A percentile compares a stretch with the other conserved stretches of the same genome.
phyloP scores from a whole-genome alignment of 2,113 vertebrate species.

The Nannospalax galili region DNA sequence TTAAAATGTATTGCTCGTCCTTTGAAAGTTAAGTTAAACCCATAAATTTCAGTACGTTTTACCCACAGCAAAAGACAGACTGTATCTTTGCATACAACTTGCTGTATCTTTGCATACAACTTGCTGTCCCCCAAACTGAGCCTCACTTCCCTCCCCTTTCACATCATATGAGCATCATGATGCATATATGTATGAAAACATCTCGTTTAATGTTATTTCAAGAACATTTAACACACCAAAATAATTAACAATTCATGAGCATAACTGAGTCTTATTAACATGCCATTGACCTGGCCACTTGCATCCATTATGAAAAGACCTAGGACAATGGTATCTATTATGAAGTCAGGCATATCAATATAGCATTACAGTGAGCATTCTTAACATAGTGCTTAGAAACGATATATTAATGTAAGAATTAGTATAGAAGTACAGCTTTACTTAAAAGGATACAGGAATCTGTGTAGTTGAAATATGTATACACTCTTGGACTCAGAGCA shows the following conservation, averaged over 20 bases:
- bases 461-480: conserved; percentile 15
- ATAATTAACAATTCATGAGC: conserved; percentile 86
- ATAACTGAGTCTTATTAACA: conserved; percentile 82
- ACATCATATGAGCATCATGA: background rate
- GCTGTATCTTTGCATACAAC: conserved; percentile 40
- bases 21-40: conserved; percentile 41
- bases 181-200: background rate
- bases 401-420: conserved; percentile 64
- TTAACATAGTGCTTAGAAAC: conserved; percentile 78
- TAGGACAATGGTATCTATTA: conserved; percentile 79
- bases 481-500: background rate
- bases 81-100: conserved; percentile 42
- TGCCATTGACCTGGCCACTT: conserved; percentile 78
- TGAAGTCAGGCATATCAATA: conserved; percentile 81
- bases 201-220: conserved; percentile 70
- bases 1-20: background rate
- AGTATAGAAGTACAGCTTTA: conserved; percentile 15
- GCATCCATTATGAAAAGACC: conserved; percentile 80
- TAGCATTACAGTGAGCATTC: conserved; percentile 82
- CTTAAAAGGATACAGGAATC: conserved; percentile 27
- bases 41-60: background rate
- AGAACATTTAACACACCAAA: conserved; percentile 74
- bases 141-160: background rate
- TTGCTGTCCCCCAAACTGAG: background rate
- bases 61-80: conserved; percentile 27